phyloP scores from a whole-genome alignment of 2,113 vertebrate genomes.

The Otocyon megalotis region DNA sequence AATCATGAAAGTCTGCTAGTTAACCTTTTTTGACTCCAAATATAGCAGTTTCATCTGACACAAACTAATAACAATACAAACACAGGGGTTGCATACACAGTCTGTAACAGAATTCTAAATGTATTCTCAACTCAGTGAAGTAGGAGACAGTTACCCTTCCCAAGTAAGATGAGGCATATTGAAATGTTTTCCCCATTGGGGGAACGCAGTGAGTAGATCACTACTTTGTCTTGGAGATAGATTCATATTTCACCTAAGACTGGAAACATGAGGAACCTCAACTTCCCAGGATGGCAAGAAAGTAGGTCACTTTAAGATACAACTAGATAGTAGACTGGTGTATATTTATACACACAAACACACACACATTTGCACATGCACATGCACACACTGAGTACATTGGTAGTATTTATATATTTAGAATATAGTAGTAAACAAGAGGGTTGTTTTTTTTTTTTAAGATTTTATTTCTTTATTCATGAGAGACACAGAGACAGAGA shows the following conservation, averaged over 20 bases:
- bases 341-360: neutral
- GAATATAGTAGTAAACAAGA: neutral
- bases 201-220: neutral
- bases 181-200: neutral
- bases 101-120: neutral
- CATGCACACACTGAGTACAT: neutral
- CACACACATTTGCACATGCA: too few species aligned
- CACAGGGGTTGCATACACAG: neutral
- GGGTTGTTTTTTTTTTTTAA: neutral
- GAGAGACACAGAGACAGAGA: too few species aligned
- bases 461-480: too few species aligned
- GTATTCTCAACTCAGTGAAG: neutral
- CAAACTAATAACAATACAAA: neutral
- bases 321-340: neutral
- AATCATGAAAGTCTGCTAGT: neutral
- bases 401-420: neutral
- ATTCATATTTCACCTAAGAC: neutral
- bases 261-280: neutral
- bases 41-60: neutral
- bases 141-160: neutral
- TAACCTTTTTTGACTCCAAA: neutral
- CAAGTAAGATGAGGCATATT: neutral
- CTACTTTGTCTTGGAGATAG: neutral
- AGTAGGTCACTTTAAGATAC: neutral
- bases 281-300: neutral